Percentiles rank a stretch among this genome's conserved stretches.
Conservation (phyloP, 2,888 invertebrate species). For the Limnephilus marmoratus region DNA sequence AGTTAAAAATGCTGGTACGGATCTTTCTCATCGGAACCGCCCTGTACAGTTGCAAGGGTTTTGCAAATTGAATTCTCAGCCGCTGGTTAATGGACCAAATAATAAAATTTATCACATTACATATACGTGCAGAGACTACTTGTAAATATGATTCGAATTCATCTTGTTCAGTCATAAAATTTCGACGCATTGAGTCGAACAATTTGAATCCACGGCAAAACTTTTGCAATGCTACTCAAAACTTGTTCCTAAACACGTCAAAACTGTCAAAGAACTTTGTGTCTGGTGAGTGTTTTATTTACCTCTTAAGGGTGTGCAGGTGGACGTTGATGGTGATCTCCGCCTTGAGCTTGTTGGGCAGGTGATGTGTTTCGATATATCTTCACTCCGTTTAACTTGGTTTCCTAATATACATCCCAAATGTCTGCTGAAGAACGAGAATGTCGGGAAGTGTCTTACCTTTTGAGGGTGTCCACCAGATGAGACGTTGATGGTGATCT, state of each 20-base stretch:
- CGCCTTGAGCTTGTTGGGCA: slow-evolving; percentile 82
- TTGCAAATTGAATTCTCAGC: too few relatives aligned
- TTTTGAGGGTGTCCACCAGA: slow-evolving; percentile 96
- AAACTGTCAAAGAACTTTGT: too few relatives aligned
- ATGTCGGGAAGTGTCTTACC: slow-evolving; percentile 66
- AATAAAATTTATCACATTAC: background rate
- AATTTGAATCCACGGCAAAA: too few relatives aligned
- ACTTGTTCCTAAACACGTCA: too few relatives aligned
- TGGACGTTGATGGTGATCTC: slow-evolving; percentile 99
- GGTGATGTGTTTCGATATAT: slow-evolving; percentile 91
- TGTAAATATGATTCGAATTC: background rate
- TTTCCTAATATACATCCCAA: too few relatives aligned
- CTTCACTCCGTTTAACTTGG: slow-evolving; percentile 84
- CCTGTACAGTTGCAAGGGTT: too few relatives aligned
- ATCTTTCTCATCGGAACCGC: too few relatives aligned
- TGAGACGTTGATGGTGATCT: slow-evolving; percentile 99
- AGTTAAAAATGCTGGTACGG: too few relatives aligned
- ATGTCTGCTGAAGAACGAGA: too few relatives aligned
- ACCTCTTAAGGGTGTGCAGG: slow-evolving; percentile 94
- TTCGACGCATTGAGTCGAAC: too few relatives aligned
- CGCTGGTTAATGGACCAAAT: too few relatives aligned
- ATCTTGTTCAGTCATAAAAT: background rate
- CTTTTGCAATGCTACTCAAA: too few relatives aligned
- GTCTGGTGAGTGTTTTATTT: slow-evolving; percentile 27
- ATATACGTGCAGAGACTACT: background rate